These are phyloP conservation scores for Monodelphis domestica DNA, from an alignment of 2,797 vertebrate species.

Conservation along the genomic window DNA sequence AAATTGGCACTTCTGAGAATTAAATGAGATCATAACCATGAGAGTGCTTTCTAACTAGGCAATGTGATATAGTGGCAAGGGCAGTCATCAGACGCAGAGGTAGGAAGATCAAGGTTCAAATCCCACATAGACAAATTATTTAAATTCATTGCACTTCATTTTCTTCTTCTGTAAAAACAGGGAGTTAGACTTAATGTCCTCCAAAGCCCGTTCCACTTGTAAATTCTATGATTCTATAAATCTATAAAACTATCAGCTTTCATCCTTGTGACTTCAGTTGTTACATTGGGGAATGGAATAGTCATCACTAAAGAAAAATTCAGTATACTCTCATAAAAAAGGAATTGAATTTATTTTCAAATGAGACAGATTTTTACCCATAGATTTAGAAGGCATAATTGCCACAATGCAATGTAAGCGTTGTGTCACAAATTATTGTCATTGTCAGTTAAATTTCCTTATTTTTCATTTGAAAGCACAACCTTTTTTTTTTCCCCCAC, in stretches of 20 bases:
- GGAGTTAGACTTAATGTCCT: neutral
- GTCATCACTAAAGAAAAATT: neutral
- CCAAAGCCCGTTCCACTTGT: neutral
- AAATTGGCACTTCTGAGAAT: neutral
- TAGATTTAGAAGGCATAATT: neutral
- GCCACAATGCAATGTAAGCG: neutral
- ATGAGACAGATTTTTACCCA: neutral
- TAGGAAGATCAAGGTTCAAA: neutral
- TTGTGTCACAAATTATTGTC: neutral
- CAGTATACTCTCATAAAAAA: neutral
- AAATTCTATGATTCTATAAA: neutral
- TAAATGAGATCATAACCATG: neutral
- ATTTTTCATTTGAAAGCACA: neutral
- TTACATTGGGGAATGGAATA: neutral
- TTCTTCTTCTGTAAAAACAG: neutral
- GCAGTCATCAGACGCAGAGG: neutral
- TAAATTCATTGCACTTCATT: neutral
- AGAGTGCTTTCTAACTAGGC: neutral
- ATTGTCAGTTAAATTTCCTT: neutral
- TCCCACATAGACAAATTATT: neutral
- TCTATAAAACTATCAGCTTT: neutral
- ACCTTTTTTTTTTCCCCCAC: neutral
- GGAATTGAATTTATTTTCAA: neutral
- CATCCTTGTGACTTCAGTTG: neutral
- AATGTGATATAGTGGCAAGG: neutral